phyloP scores from a whole-genome alignment of 2,113 vertebrate species.

The Calyptomena viridis region DNA sequence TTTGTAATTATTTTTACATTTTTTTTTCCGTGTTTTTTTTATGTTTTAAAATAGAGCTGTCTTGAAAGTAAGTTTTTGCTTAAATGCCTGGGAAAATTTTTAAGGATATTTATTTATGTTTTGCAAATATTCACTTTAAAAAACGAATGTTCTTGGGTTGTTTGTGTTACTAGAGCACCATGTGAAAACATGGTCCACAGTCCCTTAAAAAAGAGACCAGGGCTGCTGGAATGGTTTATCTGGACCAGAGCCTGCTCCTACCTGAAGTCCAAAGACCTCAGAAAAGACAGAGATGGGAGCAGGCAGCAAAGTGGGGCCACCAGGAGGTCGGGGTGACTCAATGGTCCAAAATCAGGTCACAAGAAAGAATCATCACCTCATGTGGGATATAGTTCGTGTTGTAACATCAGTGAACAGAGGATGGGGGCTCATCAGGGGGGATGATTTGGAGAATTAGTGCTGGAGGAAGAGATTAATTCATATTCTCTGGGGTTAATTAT shows the following conservation, averaged over 20 bases:
- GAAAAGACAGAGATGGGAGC: not conserved
- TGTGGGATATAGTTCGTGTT: fast-evolving
- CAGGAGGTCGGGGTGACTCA: fast-evolving
- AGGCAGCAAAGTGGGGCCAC: not conserved
- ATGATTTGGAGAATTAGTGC: not conserved
- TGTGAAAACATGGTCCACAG: not conserved
- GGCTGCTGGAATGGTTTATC: not conserved
- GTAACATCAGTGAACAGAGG: not conserved
- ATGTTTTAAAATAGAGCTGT: conserved; percentile 3
- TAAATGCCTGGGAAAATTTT: not conserved
- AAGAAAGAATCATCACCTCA: not conserved
- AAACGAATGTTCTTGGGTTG: not conserved
- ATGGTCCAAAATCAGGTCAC: not conserved
- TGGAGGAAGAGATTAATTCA: not conserved
- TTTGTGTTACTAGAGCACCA: not conserved
- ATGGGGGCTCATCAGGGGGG: not conserved
- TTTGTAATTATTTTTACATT: not conserved
- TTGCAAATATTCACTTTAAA: not conserved
- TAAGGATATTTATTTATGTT: conserved; percentile 10
- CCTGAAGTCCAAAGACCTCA: not conserved
- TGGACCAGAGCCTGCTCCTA: not conserved
- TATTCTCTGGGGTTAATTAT: not conserved
- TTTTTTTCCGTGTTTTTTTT: not conserved
- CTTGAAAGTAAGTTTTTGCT: not conserved
- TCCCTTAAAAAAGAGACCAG: not conserved